A percentile compares a stretch with the other conserved stretches of the same genome.
These are phyloP conservation scores for Microctenopoma stevenorrisi DNA, from an alignment of 2,797 vertebrate species.

Conservation along the genomic window DNA sequence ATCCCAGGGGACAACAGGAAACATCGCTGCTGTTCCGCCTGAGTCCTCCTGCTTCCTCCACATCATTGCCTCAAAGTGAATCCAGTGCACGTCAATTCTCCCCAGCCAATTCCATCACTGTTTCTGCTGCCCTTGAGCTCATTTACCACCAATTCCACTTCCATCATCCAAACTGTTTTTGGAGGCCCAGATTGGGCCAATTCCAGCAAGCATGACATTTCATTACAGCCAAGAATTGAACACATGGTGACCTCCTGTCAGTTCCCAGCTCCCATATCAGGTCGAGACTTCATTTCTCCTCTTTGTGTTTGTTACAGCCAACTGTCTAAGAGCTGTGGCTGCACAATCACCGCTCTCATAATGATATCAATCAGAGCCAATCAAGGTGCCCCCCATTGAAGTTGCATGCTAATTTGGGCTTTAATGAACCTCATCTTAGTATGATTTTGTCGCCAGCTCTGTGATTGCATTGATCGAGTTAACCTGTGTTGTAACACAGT, in stretches of 20 bases:
- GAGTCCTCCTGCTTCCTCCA: constrained; percentile 49
- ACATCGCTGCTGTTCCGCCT: constrained; percentile 15
- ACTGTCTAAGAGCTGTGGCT: constrained; percentile 40
- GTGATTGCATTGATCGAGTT: constrained; percentile 74
- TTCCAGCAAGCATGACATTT: constrained; percentile 61
- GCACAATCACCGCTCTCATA: constrained; percentile 66
- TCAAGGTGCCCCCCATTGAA: constrained; percentile 56
- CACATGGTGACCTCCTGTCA: constrained; percentile 64
- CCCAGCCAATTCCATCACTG: constrained; percentile 40
- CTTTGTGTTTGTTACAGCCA: constrained; percentile 20
- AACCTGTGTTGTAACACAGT: constrained; percentile 60
- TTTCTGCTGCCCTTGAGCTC: constrained; percentile 59
- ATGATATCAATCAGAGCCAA: constrained; percentile 78
- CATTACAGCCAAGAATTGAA: constrained; percentile 70
- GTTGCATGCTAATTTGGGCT: constrained; percentile 64
- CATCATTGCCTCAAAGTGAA: constrained; percentile 62
- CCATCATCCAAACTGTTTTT: constrained; percentile 65
- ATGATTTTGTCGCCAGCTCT: constrained; percentile 55
- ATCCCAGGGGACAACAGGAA: constrained; percentile 35
- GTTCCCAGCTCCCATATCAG: constrained; percentile 37
- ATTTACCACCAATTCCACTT: constrained; percentile 71
- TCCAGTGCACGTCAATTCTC: constrained; percentile 56
- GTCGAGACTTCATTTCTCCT: constrained; percentile 45
- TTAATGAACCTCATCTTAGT: constrained; percentile 61
- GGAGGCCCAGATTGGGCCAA: constrained; percentile 57